phyloP scores from a whole-genome alignment of 2,113 vertebrate genomes.

The Cercocebus atys region DNA sequence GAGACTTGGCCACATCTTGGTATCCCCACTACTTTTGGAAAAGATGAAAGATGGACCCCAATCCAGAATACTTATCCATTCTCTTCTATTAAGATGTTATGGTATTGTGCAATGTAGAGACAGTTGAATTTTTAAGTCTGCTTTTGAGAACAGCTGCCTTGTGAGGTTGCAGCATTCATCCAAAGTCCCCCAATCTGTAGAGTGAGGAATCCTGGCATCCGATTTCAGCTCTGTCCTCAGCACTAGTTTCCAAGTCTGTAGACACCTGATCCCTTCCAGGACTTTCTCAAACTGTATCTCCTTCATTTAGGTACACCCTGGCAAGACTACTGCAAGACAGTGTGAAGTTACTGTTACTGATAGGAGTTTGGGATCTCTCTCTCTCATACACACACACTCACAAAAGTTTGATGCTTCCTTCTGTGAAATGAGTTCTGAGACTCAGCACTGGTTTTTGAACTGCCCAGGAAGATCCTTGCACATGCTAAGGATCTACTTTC shows the following conservation, averaged over 20 bases:
- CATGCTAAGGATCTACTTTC: neutral
- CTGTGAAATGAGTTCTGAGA: neutral
- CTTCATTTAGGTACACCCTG: neutral
- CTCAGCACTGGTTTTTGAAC: neutral
- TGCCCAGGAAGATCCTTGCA: neutral
- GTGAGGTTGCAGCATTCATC: neutral
- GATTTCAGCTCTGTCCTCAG: neutral
- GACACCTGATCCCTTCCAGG: fast-evolving
- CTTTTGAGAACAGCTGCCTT: neutral
- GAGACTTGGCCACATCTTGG: neutral
- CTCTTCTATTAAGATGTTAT: neutral
- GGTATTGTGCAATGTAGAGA: neutral
- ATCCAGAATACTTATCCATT: neutral
- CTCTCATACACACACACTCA: too few relatives aligned
- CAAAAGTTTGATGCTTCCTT: neutral
- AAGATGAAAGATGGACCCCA: neutral
- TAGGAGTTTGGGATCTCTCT: neutral
- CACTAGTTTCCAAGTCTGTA: neutral
- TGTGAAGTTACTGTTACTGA: neutral
- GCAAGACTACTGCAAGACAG: neutral
- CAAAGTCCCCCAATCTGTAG: neutral
- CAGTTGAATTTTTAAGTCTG: neutral
- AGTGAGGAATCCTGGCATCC: neutral
- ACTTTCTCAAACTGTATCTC: neutral
- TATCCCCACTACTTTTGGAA: neutral